A percentile compares a stretch with the other conserved stretches of the same genome.
phyloP scores from a whole-genome alignment of 2,888 invertebrate species.

The Epinotia brunnichana region DNA sequence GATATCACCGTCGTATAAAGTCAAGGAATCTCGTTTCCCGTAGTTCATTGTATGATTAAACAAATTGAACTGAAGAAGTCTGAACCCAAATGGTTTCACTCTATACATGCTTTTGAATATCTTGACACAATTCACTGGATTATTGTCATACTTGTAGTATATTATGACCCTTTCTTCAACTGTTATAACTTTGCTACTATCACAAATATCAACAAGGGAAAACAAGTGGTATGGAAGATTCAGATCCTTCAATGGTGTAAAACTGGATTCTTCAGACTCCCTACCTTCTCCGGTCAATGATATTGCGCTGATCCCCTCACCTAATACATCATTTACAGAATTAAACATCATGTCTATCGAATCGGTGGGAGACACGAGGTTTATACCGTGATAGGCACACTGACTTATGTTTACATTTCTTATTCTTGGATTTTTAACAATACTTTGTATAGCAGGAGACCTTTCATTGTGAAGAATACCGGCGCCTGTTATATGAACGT shows the following conservation, averaged over 20 bases:
- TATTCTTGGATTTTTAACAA: constrained; percentile 92
- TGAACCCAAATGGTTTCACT: constrained; percentile 94
- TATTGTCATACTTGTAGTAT: constrained; percentile 98
- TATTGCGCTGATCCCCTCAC: constrained; percentile 94
- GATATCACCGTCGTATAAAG: constrained; percentile 95
- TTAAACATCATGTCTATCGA: constrained; percentile 90
- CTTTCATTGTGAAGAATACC: constrained; percentile 98
- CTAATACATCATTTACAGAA: constrained; percentile 90
- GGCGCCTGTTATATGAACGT: constrained; percentile 94
- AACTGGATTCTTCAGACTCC: constrained; percentile 94
- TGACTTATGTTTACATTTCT: constrained; percentile 92
- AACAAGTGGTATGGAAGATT: constrained; percentile 95
- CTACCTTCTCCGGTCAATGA: constrained; percentile 96
- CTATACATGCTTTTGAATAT: constrained; percentile 94
- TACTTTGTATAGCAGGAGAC: constrained; percentile 95
- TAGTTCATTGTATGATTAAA: constrained; percentile 93
- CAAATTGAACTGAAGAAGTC: constrained; percentile 95
- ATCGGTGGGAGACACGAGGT: constrained; percentile 94
- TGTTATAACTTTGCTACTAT: constrained; percentile 94
- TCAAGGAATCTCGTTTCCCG: constrained; percentile 92
- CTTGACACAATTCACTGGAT: constrained; percentile 98
- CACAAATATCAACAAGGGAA: constrained; percentile 98
- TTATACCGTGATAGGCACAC: constrained; percentile 96
- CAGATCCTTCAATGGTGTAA: constrained; percentile 91
- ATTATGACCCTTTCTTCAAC: constrained; percentile 95